Evolutionary conservation across 2,113 vertebrate genomes (phyloP).

Genomic region (Lasiurus borealis): DNA sequence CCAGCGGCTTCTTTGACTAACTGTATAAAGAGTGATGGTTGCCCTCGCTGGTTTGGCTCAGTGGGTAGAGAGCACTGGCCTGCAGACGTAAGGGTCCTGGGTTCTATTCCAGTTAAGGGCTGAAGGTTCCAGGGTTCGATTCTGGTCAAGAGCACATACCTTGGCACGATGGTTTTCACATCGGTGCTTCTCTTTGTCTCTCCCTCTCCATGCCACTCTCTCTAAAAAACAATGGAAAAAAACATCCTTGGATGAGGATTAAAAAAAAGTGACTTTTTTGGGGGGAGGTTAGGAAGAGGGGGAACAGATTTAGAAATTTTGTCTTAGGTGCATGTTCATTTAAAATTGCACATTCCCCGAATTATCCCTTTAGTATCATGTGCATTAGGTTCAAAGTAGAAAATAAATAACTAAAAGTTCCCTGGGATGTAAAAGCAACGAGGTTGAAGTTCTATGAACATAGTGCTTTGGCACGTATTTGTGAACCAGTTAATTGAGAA

Average conservation of each 20-base stretch:
- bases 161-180: too few relatives aligned
- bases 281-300: neutral
- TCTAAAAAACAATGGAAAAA: too few relatives aligned
- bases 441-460: neutral
- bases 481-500: neutral
- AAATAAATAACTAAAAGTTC: neutral
- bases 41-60: too few relatives aligned
- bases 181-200: too few relatives aligned
- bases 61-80: too few relatives aligned
- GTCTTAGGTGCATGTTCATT: neutral
- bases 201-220: too few relatives aligned
- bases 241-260: too few relatives aligned
- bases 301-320: neutral
- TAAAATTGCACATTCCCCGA: neutral
- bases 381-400: neutral
- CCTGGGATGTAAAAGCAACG: neutral
- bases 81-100: too few relatives aligned
- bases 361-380: neutral
- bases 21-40: neutral
- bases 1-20: neutral
- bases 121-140: too few relatives aligned
- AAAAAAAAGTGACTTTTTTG: neutral
- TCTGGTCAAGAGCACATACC: too few relatives aligned
- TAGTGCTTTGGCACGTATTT: neutral
- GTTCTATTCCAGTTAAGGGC: too few relatives aligned